Conservation (phyloP, 2,113 vertebrate species). For the Amphiprion percula region DNA sequence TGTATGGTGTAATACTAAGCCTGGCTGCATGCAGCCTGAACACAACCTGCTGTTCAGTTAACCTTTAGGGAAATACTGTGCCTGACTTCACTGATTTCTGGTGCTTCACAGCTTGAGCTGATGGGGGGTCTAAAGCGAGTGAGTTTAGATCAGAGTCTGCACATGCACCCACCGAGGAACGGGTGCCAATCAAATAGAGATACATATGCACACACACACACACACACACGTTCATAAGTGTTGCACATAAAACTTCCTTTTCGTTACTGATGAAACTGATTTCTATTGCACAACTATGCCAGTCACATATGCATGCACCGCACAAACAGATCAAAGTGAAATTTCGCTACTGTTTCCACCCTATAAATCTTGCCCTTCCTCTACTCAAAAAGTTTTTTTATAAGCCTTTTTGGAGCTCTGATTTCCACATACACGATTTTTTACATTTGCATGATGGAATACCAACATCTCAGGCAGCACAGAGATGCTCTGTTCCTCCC, state of each 20-base stretch:
- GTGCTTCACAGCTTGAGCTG: conserved; percentile 57
- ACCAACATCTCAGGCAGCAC: conserved; percentile 24
- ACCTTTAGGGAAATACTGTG: conserved; percentile 72
- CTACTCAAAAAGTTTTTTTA: not conserved
- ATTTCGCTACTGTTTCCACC: conserved; percentile 31
- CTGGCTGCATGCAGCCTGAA: conserved; percentile 68
- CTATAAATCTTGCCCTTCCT: conserved; percentile 31
- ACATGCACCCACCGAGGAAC: conserved; percentile 49
- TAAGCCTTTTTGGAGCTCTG: conserved; percentile 11
- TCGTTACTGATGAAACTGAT: conserved; percentile 45
- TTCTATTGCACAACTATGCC: conserved; percentile 32
- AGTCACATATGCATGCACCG: conserved; percentile 1
- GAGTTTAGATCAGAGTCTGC: conserved; percentile 56
- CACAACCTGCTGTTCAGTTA: conserved; percentile 73
- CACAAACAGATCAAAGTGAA: conserved; percentile 57
- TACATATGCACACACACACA: not conserved
- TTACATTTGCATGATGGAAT: conserved; percentile 46
- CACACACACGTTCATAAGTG: conserved; percentile 7
- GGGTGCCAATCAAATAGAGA: conserved; percentile 67
- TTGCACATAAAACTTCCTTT: conserved; percentile 22
- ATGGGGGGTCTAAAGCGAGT: conserved; percentile 47
- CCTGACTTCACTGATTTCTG: conserved; percentile 68
- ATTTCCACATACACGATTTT: conserved; percentile 19
- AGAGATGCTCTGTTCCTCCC: conserved; percentile 35
- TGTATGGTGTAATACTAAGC: conserved; percentile 76